Base-by-base conservation (phyloP, 2,888 invertebrate genomes). In the Eupithecia insigniata region DNA sequence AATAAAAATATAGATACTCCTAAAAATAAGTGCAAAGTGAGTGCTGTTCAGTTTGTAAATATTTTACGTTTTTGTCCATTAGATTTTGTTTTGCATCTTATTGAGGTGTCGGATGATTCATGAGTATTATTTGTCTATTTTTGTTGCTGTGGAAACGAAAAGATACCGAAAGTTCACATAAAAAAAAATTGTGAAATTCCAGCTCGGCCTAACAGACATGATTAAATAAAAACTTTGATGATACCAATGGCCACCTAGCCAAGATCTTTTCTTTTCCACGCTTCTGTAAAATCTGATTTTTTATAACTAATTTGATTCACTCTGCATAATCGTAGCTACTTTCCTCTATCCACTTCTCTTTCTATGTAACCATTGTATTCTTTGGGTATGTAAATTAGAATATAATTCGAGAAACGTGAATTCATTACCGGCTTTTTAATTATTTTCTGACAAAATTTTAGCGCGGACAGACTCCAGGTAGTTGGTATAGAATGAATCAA, bases 1-100 rank as follows among this genome's bases (percentile, higher is more conserved):
- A 91, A 87, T 85, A 91, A 89, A 89, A 87, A 83, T 87, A 90
- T 87, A 87, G 87, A 87, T 82, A 82, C 84, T 83, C 83, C 87
- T 87, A 89, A 91, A 85, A 87, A 87, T 85, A 86, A 87, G 79
- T 84, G 84, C 82, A 86, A 87, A 84, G 92, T 92, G 90, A 92
- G 92, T 91, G 74, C 78, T 58, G 75, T 85, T 81, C 74, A 78
- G 76, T 77, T n/a, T 67, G 32, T 75, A 71, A 66, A 69, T n/a
- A 5, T 4, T 55, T 28, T n/a, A 58, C 43, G 39, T 69, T 66
- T 69, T 68, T 66, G 73, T 34, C 62, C 58, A 55, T 68, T 77
- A 72, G 69, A 28, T 70, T 62, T 74, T 72, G 43, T 58, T 73
- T 62, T 70, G 67, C 66, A 30, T 69, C 26, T 16, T 36, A 34